Percentiles rank a stretch among this genome's conserved stretches.
Evolutionary conservation across 2,888 invertebrate species (phyloP).

Genomic region (Tricholauxania praeusta): DNA sequence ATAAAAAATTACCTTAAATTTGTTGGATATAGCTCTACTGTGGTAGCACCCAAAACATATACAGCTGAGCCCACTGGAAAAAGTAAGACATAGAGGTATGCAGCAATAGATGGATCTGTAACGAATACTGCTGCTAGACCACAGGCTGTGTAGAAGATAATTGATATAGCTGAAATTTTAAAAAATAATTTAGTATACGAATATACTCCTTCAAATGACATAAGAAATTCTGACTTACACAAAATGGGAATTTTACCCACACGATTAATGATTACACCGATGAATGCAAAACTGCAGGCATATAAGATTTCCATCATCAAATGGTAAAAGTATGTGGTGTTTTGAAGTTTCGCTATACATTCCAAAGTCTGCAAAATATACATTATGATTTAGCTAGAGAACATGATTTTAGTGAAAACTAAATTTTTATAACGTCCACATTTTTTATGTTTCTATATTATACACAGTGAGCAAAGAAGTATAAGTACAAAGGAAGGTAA

Average conservation of each 20-base stretch:
- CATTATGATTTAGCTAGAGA: no score
- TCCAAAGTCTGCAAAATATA: slow-evolving; percentile 43
- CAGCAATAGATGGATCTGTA: slow-evolving; percentile 50
- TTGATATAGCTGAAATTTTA: slow-evolving; percentile 47
- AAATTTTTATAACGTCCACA: no score
- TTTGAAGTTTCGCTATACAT: slow-evolving; percentile 55
- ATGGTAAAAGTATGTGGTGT: slow-evolving; percentile 55
- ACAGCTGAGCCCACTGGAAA: slow-evolving; percentile 55
- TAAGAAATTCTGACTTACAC: slow-evolving; percentile 49
- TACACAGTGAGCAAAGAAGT: no score
- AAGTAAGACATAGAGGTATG: slow-evolving; percentile 56
- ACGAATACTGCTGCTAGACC: slow-evolving; percentile 53
- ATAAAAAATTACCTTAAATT: slow-evolving; percentile 55
- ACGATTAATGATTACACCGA: slow-evolving; percentile 58
- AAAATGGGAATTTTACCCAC: slow-evolving; percentile 59
- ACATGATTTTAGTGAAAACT: no score
- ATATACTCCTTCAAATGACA: not conserved
- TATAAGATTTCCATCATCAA: slow-evolving; percentile 57
- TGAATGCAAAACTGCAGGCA: slow-evolving; percentile 54
- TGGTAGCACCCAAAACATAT: slow-evolving; percentile 58
- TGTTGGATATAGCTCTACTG: slow-evolving; percentile 63
- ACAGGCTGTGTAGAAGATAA: slow-evolving; percentile 52
- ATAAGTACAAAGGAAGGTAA: no score
- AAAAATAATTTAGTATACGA: no score
- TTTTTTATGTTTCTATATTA: no score